Conservation (phyloP, 2,797 vertebrate species). For the Esox masquinongy region DNA sequence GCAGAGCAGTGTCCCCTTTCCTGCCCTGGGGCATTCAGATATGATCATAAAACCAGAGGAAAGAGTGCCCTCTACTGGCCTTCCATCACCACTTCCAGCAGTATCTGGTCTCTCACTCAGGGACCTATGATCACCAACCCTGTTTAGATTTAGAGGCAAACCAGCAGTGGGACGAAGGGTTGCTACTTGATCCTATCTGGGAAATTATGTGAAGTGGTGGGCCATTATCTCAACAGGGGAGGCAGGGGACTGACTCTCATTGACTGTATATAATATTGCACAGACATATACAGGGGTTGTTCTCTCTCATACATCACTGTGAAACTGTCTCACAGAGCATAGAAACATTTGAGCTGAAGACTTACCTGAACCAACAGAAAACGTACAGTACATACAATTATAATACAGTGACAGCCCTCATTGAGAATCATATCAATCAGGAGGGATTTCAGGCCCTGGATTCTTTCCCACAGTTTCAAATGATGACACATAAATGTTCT, state of each 20-base stretch:
- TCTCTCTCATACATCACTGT: neutral
- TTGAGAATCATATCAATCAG: constrained; percentile 22
- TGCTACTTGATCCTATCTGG: neutral
- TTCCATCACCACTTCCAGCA: no score
- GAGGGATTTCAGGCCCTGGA: neutral
- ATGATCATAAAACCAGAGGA: no score
- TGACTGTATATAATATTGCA: neutral
- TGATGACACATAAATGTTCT: neutral
- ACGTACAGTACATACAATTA: neutral
- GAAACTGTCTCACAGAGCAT: neutral
- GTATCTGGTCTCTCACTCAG: no score
- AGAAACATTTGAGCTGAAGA: constrained; percentile 27
- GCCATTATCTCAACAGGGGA: constrained; percentile 40
- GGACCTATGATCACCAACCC: no score
- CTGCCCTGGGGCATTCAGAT: no score
- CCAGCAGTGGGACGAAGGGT: no score
- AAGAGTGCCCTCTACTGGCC: no score
- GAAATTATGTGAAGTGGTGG: constrained; percentile 35
- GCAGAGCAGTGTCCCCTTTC: no score
- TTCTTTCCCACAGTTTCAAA: neutral
- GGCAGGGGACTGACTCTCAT: constrained; percentile 25
- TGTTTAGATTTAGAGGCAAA: no score
- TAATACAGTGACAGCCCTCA: neutral
- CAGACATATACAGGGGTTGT: neutral
- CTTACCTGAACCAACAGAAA: constrained; percentile 23